Evolutionary conservation across 1,140 invertebrate genomes (phyloP).

Genomic region (Drosophila sp.): DNA sequence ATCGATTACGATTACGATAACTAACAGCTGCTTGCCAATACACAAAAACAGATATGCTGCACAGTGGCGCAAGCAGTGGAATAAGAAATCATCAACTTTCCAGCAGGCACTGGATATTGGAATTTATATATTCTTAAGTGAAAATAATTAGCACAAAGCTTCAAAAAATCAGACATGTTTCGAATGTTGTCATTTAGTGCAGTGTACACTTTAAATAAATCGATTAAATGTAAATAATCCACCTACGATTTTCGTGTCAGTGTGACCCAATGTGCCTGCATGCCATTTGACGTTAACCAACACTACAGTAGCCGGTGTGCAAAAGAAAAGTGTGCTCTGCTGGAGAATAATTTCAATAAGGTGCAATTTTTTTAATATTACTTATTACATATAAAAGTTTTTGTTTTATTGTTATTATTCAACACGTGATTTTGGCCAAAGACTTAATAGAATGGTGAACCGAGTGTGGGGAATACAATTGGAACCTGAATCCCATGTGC

Average conservation of each 20-base stretch:
- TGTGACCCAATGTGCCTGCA: not conserved
- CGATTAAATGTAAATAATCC: not conserved
- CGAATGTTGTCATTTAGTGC: not conserved
- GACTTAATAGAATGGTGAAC: not conserved
- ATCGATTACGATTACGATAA: not conserved
- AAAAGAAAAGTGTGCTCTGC: conserved; percentile 18
- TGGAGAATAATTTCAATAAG: not conserved
- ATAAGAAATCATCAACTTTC: not conserved
- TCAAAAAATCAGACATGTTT: not conserved
- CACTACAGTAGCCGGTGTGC: conserved; percentile 19
- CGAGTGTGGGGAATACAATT: not conserved
- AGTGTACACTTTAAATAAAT: not conserved
- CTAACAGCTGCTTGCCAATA: conserved; percentile 43
- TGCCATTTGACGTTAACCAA: not conserved
- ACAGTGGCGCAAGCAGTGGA: not conserved
- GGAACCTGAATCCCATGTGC: not conserved
- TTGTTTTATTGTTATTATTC: not conserved
- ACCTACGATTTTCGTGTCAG: not conserved
- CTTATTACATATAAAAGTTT: not conserved
- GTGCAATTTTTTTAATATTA: not conserved
- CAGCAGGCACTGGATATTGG: too few relatives aligned
- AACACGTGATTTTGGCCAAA: not conserved
- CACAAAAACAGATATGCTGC: not conserved
- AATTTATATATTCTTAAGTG: not conserved
- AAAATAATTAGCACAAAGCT: not conserved